A percentile compares a stretch with the other conserved stretches of the same genome.
Evolutionary conservation across 2,113 vertebrate species (phyloP).

Genomic region (Dicentrarchus labrax): DNA sequence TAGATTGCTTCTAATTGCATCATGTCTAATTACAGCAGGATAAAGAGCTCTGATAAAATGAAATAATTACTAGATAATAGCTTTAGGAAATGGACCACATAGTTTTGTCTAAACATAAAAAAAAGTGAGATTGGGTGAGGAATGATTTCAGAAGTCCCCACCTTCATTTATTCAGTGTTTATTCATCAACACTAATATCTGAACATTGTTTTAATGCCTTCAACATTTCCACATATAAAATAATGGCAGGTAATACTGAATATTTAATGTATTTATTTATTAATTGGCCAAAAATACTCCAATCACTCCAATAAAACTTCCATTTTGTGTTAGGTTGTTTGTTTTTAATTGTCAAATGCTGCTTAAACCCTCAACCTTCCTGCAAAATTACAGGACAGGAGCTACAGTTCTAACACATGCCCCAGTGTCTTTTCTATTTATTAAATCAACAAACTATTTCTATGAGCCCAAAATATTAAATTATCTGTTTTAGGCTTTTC

Average conservation of each 20-base stretch:
- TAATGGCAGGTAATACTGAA: not conserved
- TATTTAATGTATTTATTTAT: not conserved
- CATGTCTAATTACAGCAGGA: not conserved
- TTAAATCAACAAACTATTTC: not conserved
- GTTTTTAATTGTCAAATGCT: not conserved
- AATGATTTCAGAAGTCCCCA: not conserved
- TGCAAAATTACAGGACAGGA: not conserved
- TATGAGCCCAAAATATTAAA: not conserved
- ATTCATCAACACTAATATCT: too few species aligned
- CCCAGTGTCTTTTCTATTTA: too few species aligned
- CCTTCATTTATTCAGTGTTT: too few species aligned
- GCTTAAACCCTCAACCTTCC: not conserved
- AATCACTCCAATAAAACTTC: not conserved
- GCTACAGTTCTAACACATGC: not conserved
- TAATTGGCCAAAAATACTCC: not conserved
- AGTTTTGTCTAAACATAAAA: not conserved
- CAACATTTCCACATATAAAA: not conserved
- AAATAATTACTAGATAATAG: not conserved
- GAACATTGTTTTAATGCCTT: too few species aligned
- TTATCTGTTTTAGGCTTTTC: too few species aligned
- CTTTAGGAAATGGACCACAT: conserved; percentile 8
- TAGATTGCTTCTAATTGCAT: conserved; percentile 20
- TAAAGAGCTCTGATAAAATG: not conserved
- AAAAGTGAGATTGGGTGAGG: not conserved
- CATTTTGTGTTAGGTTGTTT: too few species aligned